phyloP scores from a whole-genome alignment of 2,113 vertebrate species.

The Nannobrachium achirus region DNA sequence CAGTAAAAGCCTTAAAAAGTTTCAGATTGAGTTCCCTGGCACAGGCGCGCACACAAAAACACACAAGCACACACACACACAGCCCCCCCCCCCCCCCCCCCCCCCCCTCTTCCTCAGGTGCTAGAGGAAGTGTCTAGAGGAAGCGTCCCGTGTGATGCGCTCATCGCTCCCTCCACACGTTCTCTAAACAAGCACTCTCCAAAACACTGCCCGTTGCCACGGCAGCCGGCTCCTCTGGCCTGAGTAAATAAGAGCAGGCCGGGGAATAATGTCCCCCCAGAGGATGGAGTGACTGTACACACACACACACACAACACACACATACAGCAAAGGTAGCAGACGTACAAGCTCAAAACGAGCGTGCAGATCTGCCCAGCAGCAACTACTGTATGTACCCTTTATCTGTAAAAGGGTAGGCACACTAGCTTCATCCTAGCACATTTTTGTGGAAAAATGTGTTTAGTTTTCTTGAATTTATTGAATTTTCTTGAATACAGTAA shows the following conservation, averaged over 20 bases:
- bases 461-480: no score
- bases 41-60: no score
- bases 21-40: no score
- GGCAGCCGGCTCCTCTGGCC: slow-evolving; percentile 44
- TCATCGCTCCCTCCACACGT: slow-evolving; percentile 63
- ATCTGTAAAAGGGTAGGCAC: no score
- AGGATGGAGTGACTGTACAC: neutral
- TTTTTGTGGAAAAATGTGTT: no score
- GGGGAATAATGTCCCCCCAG: neutral
- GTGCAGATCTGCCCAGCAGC: no score
- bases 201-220: slow-evolving; percentile 71
- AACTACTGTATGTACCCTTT: no score
- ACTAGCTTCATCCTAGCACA: no score
- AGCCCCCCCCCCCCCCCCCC: neutral
- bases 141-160: slow-evolving; percentile 47
- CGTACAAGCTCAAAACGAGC: no score
- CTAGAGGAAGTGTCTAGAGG: slow-evolving; percentile 24
- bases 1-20: no score
- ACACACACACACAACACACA: neutral
- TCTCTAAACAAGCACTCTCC: slow-evolving; percentile 68
- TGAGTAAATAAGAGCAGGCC: slow-evolving; percentile 59
- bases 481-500: no score
- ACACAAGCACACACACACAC: neutral
- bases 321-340: no score
- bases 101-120: slow-evolving; percentile 37